Conservation (phyloP, 2,888 invertebrate genomes). For the Eristalis tenax region DNA sequence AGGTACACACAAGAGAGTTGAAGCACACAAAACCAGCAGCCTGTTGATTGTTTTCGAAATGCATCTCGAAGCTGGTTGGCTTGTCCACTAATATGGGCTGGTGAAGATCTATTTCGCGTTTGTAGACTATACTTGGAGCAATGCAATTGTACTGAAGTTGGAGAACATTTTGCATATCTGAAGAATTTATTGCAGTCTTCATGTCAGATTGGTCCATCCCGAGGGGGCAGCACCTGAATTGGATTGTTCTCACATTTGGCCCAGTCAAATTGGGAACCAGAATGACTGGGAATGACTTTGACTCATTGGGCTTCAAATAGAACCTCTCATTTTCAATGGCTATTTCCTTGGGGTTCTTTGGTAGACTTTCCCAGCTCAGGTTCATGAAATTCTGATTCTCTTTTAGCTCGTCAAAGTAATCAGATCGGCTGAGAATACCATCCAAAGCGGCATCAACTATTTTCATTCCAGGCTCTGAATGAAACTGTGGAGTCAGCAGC, state of each 20-base stretch:
- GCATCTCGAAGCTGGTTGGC: conserved; percentile 75
- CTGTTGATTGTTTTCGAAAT: conserved; percentile 74
- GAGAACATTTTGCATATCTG: conserved; percentile 74
- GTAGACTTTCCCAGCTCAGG: conserved; percentile 78
- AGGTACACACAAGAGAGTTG: conserved; percentile 76
- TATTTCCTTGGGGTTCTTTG: conserved; percentile 77
- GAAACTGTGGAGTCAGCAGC: conserved; percentile 74
- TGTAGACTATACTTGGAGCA: conserved; percentile 75
- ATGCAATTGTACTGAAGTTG: conserved; percentile 76
- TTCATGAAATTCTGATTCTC: conserved; percentile 75
- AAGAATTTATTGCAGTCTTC: conserved; percentile 73
- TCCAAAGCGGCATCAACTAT: conserved; percentile 75
- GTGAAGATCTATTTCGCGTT: conserved; percentile 73
- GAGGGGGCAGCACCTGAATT: conserved; percentile 76
- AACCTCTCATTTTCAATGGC: conserved; percentile 77
- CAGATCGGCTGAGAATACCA: conserved; percentile 71
- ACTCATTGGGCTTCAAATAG: conserved; percentile 76
- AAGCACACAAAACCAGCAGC: conserved; percentile 77
- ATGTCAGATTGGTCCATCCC: neutral
- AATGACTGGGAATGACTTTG: conserved; percentile 75
- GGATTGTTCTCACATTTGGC: conserved; percentile 74
- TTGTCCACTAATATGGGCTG: conserved; percentile 75
- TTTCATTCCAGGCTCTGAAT: conserved; percentile 75
- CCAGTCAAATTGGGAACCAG: conserved; percentile 77
- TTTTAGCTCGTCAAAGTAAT: conserved; percentile 76